Conservation (phyloP, 2,888 invertebrate species). For the Drosophila anomalata region DNA sequence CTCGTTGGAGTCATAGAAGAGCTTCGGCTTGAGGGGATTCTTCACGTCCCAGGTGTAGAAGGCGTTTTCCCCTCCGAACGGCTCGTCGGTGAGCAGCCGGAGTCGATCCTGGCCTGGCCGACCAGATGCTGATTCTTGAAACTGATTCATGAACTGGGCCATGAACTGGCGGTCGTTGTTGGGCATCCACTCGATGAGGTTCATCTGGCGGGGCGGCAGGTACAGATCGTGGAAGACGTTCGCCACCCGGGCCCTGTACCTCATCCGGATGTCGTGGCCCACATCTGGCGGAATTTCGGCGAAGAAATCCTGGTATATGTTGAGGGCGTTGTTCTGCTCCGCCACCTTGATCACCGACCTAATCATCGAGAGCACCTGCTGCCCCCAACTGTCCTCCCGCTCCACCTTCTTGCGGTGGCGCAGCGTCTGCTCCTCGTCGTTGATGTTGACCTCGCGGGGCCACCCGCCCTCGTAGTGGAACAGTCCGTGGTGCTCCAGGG, state of each 20-base stretch:
- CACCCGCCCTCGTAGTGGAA: slow-evolving; percentile 93
- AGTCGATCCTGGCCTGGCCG: not conserved
- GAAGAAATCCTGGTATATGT: slow-evolving; percentile 92
- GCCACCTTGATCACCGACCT: slow-evolving; percentile 50
- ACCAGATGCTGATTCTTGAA: no score
- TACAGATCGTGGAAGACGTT: slow-evolving; percentile 88
- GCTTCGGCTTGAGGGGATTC: slow-evolving; percentile 86
- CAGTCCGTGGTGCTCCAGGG: slow-evolving; percentile 85
- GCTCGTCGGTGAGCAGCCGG: slow-evolving; percentile 10
- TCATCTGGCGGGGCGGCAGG: slow-evolving; percentile 83
- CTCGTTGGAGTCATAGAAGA: slow-evolving; percentile 88
- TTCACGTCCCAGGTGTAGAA: slow-evolving; percentile 79
- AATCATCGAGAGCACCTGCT: slow-evolving; percentile 84
- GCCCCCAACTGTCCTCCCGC: slow-evolving; percentile 90
- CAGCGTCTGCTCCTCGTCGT: slow-evolving; percentile 88
- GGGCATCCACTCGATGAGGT: slow-evolving; percentile 88
- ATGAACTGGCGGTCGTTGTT: slow-evolving; percentile 83
- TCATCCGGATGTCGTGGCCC: slow-evolving; percentile 85
- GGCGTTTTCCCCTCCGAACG: slow-evolving; percentile 56
- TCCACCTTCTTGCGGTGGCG: slow-evolving; percentile 91
- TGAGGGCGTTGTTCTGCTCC: slow-evolving; percentile 90
- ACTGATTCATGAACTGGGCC: slow-evolving; percentile 67
- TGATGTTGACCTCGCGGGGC: slow-evolving; percentile 89
- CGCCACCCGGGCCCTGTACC: slow-evolving; percentile 86
- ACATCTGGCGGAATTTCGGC: slow-evolving; percentile 84